phyloP scores from a whole-genome alignment of 1,140 invertebrate species.

The Drosophila paulistorum region DNA sequence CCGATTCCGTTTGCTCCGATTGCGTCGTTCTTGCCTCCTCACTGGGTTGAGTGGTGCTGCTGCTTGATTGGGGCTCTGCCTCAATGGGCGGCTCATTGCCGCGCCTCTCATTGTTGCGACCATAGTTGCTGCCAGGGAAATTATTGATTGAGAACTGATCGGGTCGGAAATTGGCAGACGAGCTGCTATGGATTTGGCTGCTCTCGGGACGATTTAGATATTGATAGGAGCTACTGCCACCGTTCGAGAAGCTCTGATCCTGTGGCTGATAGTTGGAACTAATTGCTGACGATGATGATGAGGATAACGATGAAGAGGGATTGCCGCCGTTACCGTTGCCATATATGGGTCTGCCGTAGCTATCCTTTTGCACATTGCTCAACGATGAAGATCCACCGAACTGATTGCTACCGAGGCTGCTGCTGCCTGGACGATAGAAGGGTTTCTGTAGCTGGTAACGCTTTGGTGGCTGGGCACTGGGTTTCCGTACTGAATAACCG shows the following conservation, averaged over 20 bases:
- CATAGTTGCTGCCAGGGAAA: constrained; percentile 76
- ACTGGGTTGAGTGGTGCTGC: constrained; percentile 70
- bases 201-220: constrained; percentile 80
- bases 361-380: constrained; percentile 60
- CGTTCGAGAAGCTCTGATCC: constrained; percentile 64
- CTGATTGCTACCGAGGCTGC: constrained; percentile 34
- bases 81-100: constrained; percentile 72
- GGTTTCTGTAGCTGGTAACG: constrained; percentile 80
- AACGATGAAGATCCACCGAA: constrained; percentile 28
- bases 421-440: constrained; percentile 65
- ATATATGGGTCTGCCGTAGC: constrained; percentile 73
- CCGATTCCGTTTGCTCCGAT: constrained; percentile 41
- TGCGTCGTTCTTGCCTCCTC: constrained; percentile 70
- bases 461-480: constrained; percentile 78
- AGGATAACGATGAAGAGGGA: not conserved
- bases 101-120: constrained; percentile 77
- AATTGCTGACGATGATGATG: constrained; percentile 60
- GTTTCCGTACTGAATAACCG: constrained; percentile 76
- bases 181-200: constrained; percentile 52
- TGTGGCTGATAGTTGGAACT: constrained; percentile 72
- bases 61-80: constrained; percentile 41
- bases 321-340: constrained; percentile 45
- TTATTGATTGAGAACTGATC: constrained; percentile 74
- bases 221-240: constrained; percentile 69
- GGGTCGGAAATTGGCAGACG: constrained; percentile 68